Conservation (phyloP, 1,140 invertebrate genomes). For the Drosophila albomicans region DNA sequence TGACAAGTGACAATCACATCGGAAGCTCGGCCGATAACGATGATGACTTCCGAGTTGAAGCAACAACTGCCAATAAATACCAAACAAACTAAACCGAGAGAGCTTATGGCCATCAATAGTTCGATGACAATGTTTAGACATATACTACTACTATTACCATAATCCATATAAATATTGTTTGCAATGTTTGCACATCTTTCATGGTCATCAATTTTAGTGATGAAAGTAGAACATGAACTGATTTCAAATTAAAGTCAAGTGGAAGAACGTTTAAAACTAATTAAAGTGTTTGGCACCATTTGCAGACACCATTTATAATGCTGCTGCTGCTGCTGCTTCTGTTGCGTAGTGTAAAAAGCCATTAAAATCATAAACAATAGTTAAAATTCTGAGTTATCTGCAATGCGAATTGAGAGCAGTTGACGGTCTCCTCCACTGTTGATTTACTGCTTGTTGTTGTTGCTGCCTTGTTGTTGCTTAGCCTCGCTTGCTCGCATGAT, state of each 20-base stretch:
- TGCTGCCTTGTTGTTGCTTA: slow-evolving; percentile 24
- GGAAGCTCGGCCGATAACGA: slow-evolving; percentile 58
- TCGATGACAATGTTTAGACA: neutral
- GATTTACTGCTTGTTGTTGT: slow-evolving; percentile 19
- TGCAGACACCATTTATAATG: neutral
- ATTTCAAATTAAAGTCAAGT: neutral
- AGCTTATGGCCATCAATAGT: neutral
- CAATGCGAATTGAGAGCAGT: slow-evolving; percentile 13
- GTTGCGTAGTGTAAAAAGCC: neutral
- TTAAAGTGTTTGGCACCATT: neutral
- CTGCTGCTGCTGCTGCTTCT: neutral
- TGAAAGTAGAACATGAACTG: neutral
- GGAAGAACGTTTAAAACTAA: neutral
- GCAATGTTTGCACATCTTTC: neutral
- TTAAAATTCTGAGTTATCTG: slow-evolving; percentile 13
- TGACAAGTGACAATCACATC: slow-evolving; percentile 70
- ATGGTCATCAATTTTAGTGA: neutral
- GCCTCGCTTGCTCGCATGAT: slow-evolving; percentile 48
- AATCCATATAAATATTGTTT: neutral
- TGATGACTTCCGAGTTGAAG: slow-evolving; percentile 41
- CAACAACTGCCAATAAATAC: slow-evolving; percentile 16
- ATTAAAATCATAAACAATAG: slow-evolving; percentile 29
- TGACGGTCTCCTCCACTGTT: slow-evolving; percentile 8
- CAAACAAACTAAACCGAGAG: neutral
- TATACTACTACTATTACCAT: neutral